phyloP scores from a whole-genome alignment of 1,140 invertebrate genomes.

The Solen grandis region DNA sequence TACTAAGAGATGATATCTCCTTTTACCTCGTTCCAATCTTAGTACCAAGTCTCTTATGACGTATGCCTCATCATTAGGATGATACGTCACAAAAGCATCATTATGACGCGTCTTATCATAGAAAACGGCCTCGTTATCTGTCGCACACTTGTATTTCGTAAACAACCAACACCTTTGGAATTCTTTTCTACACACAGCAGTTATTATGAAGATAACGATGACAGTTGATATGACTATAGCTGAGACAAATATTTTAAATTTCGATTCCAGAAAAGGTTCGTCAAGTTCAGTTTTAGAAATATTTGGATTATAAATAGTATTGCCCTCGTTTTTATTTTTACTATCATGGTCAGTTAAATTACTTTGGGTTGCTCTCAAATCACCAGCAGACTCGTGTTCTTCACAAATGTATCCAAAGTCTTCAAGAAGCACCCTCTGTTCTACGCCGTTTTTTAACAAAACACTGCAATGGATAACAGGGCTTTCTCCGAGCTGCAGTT shows the following conservation, averaged over 20 bases:
- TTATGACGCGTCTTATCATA: constrained; percentile 44
- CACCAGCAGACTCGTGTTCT: too few relatives aligned
- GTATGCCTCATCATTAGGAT: constrained; percentile 30
- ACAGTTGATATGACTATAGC: constrained; percentile 29
- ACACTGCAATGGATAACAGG: not conserved
- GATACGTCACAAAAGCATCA: constrained; percentile 48
- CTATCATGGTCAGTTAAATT: too few relatives aligned
- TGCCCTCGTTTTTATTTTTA: too few relatives aligned
- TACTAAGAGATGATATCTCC: constrained; percentile 33
- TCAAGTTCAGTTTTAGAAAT: not conserved
- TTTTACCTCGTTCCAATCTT: constrained; percentile 40
- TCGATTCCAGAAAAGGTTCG: not conserved
- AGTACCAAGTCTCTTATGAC: constrained; percentile 40
- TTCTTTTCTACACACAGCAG: constrained; percentile 30
- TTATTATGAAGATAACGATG: constrained; percentile 21
- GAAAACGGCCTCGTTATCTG: constrained; percentile 13
- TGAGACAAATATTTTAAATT: constrained; percentile 35
- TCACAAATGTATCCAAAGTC: too few relatives aligned
- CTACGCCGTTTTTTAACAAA: too few relatives aligned
- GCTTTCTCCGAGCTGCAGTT: not conserved
- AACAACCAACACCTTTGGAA: constrained; percentile 42
- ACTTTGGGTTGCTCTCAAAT: too few relatives aligned
- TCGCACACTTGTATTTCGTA: constrained; percentile 37
- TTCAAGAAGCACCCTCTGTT: too few relatives aligned
- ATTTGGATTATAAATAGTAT: constrained; percentile 9